phyloP scores from a whole-genome alignment of 1,140 invertebrate genomes.

The Aphelenchoides besseyi region DNA sequence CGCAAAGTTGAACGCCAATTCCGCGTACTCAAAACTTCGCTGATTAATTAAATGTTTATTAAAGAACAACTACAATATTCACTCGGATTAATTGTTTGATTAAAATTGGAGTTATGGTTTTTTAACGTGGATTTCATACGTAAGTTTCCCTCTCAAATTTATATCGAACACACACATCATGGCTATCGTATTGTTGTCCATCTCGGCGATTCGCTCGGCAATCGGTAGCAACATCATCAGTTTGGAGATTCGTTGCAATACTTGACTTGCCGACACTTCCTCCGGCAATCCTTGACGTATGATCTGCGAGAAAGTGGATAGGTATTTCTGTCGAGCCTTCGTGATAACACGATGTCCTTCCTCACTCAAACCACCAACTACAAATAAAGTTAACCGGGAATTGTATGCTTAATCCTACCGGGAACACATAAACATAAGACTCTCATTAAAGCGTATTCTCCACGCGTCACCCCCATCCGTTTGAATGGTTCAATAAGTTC shows the following conservation, averaged over 20 bases:
- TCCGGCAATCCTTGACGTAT: slow-evolving; percentile 30
- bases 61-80: no score
- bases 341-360: slow-evolving; percentile 26
- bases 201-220: slow-evolving; percentile 27
- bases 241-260: slow-evolving; percentile 34
- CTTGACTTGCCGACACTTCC: slow-evolving; percentile 17
- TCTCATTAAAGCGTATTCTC: slow-evolving; percentile 38
- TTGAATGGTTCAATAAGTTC: slow-evolving; percentile 36
- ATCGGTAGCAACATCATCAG: slow-evolving; percentile 30
- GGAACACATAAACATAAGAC: slow-evolving; percentile 40
- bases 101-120: no score
- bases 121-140: slow-evolving; percentile 26
- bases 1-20: no score
- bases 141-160: slow-evolving; percentile 15
- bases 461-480: slow-evolving; percentile 29
- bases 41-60: no score
- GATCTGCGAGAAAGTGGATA: slow-evolving; percentile 22
- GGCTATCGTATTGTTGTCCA: slow-evolving; percentile 31
- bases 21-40: no score
- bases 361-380: slow-evolving; percentile 21
- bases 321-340: slow-evolving; percentile 26
- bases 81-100: not conserved
- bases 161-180: slow-evolving; percentile 31
- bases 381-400: slow-evolving; percentile 16
- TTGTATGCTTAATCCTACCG: slow-evolving; percentile 24